These are phyloP conservation scores for Lottia gigantea DNA, from an alignment of 2,888 invertebrate species.

Conservation along the genomic window DNA sequence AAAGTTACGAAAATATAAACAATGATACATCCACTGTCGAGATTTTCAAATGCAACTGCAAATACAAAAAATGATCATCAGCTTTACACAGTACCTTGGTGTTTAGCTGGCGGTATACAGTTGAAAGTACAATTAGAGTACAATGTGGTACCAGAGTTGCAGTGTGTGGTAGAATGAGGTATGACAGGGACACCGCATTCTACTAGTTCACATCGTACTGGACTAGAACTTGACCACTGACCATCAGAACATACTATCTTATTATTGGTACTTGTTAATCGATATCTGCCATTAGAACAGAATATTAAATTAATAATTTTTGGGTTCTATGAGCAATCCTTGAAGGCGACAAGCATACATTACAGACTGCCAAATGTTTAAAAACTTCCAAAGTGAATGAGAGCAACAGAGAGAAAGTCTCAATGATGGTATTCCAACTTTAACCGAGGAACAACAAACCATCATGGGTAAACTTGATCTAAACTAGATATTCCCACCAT, in stretches of 20 bases:
- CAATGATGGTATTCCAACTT: too few relatives aligned
- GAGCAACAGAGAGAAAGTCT: too few relatives aligned
- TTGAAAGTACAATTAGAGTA: conserved; percentile 51
- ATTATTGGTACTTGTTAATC: conserved; percentile 30
- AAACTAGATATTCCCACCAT: too few relatives aligned
- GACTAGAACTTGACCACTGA: conserved; percentile 39
- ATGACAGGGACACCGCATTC: conserved; percentile 50
- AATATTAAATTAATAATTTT: too few relatives aligned
- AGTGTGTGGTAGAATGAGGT: conserved; percentile 45
- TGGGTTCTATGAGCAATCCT: too few relatives aligned
- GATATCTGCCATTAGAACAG: conserved; percentile 27
- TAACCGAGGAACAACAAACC: not conserved
- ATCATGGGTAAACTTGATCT: too few relatives aligned
- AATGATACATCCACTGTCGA: too few relatives aligned
- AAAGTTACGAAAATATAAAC: not conserved
- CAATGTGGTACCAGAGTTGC: conserved; percentile 49
- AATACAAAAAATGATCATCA: not conserved
- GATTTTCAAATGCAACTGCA: not conserved
- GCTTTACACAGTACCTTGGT: conserved; percentile 40
- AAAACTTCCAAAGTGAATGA: not conserved
- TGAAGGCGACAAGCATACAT: too few relatives aligned
- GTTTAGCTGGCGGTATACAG: conserved; percentile 51
- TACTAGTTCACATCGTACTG: conserved; percentile 48
- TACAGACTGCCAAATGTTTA: too few relatives aligned
- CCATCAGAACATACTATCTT: conserved; percentile 43